phyloP scores from a whole-genome alignment of 1,140 invertebrate species.

The Musca domestica region DNA sequence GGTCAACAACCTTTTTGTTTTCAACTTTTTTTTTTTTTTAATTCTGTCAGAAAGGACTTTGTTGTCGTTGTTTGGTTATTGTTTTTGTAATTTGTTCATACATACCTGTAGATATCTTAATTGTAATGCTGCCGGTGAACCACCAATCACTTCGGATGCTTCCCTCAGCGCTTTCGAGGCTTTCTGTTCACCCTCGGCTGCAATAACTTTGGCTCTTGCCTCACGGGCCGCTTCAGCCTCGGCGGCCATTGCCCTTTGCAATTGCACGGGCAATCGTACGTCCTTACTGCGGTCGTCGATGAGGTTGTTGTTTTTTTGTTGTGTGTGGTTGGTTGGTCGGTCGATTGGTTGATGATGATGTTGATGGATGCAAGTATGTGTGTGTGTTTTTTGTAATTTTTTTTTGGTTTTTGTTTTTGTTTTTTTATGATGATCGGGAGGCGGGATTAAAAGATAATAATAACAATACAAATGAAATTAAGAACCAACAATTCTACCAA shows the following conservation, averaged over 20 bases:
- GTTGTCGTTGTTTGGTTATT: too few species aligned
- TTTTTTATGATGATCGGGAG: too few species aligned
- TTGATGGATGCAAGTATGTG: too few species aligned
- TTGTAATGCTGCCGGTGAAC: constrained; percentile 82
- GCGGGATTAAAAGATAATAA: too few species aligned
- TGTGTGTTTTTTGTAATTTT: neutral
- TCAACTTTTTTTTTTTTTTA: too few species aligned
- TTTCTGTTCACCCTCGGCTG: constrained; percentile 80
- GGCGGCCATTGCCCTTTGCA: constrained; percentile 84
- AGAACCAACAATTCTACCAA: too few species aligned
- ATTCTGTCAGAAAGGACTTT: too few species aligned
- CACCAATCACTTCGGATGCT: constrained; percentile 85
- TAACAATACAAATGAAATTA: too few species aligned
- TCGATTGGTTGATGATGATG: too few species aligned
- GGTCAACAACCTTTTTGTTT: neutral
- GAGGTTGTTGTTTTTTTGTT: too few species aligned
- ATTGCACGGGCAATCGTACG: constrained; percentile 76
- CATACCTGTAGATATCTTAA: constrained; percentile 39
- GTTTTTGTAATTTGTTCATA: too few species aligned
- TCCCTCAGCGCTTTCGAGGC: constrained; percentile 84
- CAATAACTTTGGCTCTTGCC: constrained; percentile 75
- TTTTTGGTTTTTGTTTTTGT: neutral
- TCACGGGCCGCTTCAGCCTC: constrained; percentile 77
- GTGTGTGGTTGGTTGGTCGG: too few species aligned
- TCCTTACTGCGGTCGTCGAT: constrained; percentile 70